phyloP scores from a whole-genome alignment of 2,797 vertebrate species.

The Tauraco hartlaubi region DNA sequence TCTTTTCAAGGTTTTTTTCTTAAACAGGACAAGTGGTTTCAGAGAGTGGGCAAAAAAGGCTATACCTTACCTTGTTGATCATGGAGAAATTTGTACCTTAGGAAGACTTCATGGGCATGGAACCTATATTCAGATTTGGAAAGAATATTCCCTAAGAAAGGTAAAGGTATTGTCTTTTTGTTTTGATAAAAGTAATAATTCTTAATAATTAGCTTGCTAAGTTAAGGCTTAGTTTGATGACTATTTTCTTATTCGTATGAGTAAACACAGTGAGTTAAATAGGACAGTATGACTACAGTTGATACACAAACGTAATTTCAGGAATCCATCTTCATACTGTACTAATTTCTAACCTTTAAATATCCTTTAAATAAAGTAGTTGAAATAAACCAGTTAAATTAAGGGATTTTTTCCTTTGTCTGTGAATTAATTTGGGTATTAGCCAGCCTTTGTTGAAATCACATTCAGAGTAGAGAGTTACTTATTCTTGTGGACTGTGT shows the following conservation, averaged over 20 bases:
- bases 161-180: slow-evolving; percentile 46
- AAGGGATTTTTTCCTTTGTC: neutral
- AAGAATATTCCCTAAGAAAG: slow-evolving; percentile 42
- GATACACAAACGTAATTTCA: neutral
- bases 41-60: slow-evolving; percentile 61
- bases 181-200: neutral
- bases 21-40: slow-evolving; percentile 71
- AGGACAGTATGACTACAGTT: neutral
- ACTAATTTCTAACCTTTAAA: slow-evolving; percentile 3
- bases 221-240: neutral
- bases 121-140: slow-evolving; percentile 41
- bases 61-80: slow-evolving; percentile 57
- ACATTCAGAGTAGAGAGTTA: neutral
- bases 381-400: neutral
- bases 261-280: neutral
- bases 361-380: neutral
- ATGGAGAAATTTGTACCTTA: slow-evolving; percentile 61
- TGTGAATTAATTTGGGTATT: neutral
- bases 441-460: neutral
- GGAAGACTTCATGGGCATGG: slow-evolving; percentile 56
- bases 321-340: neutral
- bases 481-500: neutral
- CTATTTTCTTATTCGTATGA: neutral
- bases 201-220: neutral
- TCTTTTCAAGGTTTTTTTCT: slow-evolving; percentile 66